A percentile compares a stretch with the other conserved stretches of the same genome.
Evolutionary conservation across 2,113 vertebrate genomes (phyloP).

Genomic region (Pelecanoides urinatrix): DNA sequence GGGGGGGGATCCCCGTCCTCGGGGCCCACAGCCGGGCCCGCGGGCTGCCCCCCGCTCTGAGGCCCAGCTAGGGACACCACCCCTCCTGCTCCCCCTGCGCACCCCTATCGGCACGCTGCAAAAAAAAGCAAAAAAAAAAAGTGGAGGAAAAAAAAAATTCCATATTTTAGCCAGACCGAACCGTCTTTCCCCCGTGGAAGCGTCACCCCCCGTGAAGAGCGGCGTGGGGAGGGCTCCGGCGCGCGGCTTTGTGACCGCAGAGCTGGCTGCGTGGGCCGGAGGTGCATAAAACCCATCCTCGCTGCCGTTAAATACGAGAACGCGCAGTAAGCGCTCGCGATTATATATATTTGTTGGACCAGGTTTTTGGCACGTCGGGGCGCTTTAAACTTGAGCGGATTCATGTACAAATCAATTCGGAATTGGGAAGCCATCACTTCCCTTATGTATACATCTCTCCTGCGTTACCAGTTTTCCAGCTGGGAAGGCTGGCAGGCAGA

Average conservation of each 20-base stretch:
- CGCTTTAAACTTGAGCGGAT: background rate
- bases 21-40: too few species aligned
- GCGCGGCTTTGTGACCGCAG: background rate
- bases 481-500: slow-evolving; percentile 62
- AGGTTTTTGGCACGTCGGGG: background rate
- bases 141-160: too few species aligned
- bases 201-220: rapidly evolving
- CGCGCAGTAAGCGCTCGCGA: background rate
- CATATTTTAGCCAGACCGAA: rapidly evolving
- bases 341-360: background rate
- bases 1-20: too few species aligned
- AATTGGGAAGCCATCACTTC: slow-evolving; percentile 49
- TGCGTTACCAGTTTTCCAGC: slow-evolving; percentile 50
- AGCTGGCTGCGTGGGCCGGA: background rate
- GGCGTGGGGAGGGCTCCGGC: background rate
- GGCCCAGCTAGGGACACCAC: too few species aligned
- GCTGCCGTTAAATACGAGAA: rapidly evolving
- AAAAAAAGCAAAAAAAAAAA: too few species aligned
- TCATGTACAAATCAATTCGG: slow-evolving; percentile 7
- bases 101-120: too few species aligned
- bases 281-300: background rate
- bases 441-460: slow-evolving; percentile 1
- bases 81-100: too few species aligned
- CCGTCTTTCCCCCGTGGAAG: background rate
- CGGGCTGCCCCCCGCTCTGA: too few species aligned